These are phyloP conservation scores for Muraenolepis orangiensis DNA, from an alignment of 2,797 vertebrate species.

Conservation along the genomic window DNA sequence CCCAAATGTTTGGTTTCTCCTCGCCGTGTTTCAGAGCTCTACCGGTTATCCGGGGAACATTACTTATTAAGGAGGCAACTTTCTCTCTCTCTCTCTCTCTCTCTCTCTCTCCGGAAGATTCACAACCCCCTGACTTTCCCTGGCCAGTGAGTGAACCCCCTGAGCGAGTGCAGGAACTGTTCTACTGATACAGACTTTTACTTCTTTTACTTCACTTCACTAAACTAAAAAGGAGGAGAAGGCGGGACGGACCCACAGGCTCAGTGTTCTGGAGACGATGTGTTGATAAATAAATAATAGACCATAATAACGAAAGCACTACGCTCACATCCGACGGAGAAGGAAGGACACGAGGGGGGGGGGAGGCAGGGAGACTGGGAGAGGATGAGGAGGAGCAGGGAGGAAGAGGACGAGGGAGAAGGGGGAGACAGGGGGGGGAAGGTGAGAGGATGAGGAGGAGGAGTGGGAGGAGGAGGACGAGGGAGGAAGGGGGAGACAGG, in stretches of 20 bases:
- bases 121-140: neutral
- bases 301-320: too few species aligned
- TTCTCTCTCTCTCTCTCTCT: slow-evolving; percentile 11
- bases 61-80: slow-evolving; percentile 21
- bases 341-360: too few species aligned
- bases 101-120: neutral
- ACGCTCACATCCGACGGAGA: neutral
- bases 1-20: neutral
- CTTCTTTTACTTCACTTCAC: too few species aligned
- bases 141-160: neutral
- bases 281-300: too few species aligned
- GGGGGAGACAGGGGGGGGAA: too few species aligned
- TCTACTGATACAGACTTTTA: too few species aligned
- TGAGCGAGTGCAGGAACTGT: neutral
- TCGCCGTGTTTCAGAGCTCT: slow-evolving; percentile 23
- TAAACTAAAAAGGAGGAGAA: too few species aligned
- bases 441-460: neutral
- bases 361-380: neutral
- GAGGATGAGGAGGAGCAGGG: neutral
- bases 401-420: too few species aligned
- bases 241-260: too few species aligned
- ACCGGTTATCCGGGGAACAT: slow-evolving; percentile 48
- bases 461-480: neutral
- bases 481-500: neutral
- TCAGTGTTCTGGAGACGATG: too few species aligned